Conservation (phyloP, 2,888 invertebrate genomes). For the Reticulitermes lucifugus region DNA sequence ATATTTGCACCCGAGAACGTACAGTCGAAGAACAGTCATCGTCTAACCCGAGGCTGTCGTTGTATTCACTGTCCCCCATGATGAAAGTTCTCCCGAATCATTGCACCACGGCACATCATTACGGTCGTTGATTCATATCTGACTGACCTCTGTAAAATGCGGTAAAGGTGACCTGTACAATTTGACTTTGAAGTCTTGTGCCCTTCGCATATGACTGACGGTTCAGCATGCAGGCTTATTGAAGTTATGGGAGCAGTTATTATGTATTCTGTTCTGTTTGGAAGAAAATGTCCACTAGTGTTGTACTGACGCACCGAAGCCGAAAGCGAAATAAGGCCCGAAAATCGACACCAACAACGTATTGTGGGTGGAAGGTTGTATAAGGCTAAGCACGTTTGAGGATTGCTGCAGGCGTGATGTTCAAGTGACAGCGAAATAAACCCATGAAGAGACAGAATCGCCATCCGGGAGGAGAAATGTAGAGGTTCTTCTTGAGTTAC, state of each 20-base stretch:
- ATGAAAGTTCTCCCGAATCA: not conserved
- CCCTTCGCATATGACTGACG: not conserved
- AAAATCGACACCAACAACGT: not conserved
- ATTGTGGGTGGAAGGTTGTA: not conserved
- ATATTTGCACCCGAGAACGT: not conserved
- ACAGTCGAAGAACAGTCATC: not conserved
- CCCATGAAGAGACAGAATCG: not conserved
- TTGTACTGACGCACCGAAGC: not conserved
- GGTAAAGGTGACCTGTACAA: not conserved
- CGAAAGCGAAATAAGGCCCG: not conserved
- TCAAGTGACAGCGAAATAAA: conserved; percentile 30
- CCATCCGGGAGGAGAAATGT: not conserved
- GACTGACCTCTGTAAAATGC: not conserved
- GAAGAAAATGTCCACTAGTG: not conserved
- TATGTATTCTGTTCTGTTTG: not conserved
- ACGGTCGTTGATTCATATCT: not conserved
- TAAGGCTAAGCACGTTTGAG: not conserved
- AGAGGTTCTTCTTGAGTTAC: conserved; percentile 9
- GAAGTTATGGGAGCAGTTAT: not conserved
- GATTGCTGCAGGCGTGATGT: not conserved
- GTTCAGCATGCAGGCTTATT: not conserved
- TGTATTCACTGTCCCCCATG: not conserved
- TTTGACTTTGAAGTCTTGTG: not conserved
- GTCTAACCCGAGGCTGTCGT: not conserved
- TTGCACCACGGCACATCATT: not conserved